Base-by-base conservation (phyloP, 2,797 vertebrate species). In the Podarcis siculus region DNA sequence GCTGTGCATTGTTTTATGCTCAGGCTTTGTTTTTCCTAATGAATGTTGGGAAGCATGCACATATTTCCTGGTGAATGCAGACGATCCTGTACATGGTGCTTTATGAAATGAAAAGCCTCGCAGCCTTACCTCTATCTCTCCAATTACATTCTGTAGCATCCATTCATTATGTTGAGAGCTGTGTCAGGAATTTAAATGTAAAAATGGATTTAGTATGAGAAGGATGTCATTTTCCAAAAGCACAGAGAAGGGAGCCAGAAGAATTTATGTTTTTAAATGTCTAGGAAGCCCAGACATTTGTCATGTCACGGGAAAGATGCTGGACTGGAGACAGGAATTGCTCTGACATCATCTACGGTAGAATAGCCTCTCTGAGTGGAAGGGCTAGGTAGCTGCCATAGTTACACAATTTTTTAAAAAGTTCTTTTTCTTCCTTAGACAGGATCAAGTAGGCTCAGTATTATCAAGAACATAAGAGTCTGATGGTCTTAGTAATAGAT, bases 121-220 rank as follows among this genome's bases (percentile, higher is more conserved):
- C 39, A 89, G 27, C 3, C n/a, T 89, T 90, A 25, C 3, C 66
- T 91, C 82, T 86, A 79, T 73, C 87, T 73, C 87, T 83, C 0
- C 27, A 82, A 86, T 90, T 80, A 1, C 71, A 73, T 80, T 86
- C 91, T 82, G 77, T 86, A 1, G 1, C 2, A 37, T 82, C 86
- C 27, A 91, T 15, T 90, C 82, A 90, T 90, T 90, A 87, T 90
- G 90, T 55, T 42, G 49, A 75, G 69, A 75, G 49, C 49, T 81
- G 86, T 87, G 86, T 73, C 69, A 81, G 79, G 78, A 75, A 87
- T 80, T 72, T 39, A 45, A 86, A 71, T 32, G 9, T 79, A 71
- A 49, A 86, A 79, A 86, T 58, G 67, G 78, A 58, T 87, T 87
- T 81, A 87, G 78, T 55, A 73, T 87, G 78, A 73, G 69, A 81